Percentiles rank a stretch among this genome's conserved stretches.
Evolutionary conservation across 2,797 vertebrate species (phyloP).

Genomic region (Cottoperca gobio): DNA sequence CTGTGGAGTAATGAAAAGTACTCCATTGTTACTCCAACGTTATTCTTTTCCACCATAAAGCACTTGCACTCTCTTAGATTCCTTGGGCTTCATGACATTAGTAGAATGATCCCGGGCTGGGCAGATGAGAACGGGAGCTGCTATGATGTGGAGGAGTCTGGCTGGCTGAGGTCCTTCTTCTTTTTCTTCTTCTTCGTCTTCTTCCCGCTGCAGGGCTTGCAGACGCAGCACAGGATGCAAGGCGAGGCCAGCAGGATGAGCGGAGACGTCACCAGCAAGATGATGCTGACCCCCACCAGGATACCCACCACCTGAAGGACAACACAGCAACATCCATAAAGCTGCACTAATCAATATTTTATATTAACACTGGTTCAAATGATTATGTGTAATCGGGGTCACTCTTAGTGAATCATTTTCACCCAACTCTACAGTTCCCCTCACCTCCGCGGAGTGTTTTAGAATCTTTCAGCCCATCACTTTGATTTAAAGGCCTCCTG

Average conservation of each 20-base stretch:
- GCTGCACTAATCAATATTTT: not conserved
- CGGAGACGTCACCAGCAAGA: conserved; percentile 94
- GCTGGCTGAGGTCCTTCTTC: conserved; percentile 73
- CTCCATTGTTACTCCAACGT: conserved; percentile 21
- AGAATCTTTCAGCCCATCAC: not conserved
- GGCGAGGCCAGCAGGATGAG: conserved; percentile 95
- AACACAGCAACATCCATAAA: not conserved
- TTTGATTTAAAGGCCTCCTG: no score
- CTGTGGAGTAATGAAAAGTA: conserved; percentile 14
- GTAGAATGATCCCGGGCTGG: conserved; percentile 11
- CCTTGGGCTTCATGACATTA: conserved; percentile 11
- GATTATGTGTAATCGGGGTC: not conserved
- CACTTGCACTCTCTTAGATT: conserved; percentile 17
- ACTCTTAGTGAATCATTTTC: not conserved
- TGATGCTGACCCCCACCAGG: conserved; percentile 93
- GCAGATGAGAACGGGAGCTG: conserved; percentile 30
- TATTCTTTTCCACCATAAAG: conserved; percentile 11
- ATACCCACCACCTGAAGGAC: conserved; percentile 92
- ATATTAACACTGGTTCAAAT: not conserved
- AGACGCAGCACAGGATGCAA: conserved; percentile 95
- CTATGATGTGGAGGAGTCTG: conserved; percentile 73
- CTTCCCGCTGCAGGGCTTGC: conserved; percentile 90
- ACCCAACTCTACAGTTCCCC: not conserved
- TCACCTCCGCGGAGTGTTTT: no score
- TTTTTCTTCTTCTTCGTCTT: conserved; percentile 75